phyloP scores from a whole-genome alignment of 2,797 vertebrate species.

The Onychomys leucogaster region DNA sequence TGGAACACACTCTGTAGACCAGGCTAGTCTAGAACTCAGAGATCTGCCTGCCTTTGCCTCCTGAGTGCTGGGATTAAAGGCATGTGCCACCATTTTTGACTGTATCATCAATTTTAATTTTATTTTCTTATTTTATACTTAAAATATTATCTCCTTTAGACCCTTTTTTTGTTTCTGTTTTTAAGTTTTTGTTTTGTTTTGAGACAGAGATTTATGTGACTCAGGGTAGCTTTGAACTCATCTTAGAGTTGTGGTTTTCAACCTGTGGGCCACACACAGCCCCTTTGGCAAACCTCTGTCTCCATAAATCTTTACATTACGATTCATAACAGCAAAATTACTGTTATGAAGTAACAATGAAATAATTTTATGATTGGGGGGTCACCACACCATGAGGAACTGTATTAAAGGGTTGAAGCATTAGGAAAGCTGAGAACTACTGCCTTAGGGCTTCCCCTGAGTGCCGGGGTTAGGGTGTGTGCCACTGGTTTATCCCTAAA shows the following conservation, averaged over 20 bases:
- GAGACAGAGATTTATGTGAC: not conserved
- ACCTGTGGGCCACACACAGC: not conserved
- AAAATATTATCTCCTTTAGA: not conserved
- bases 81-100: not conserved
- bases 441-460: not conserved
- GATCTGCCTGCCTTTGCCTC: not conserved
- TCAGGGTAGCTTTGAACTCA: not conserved
- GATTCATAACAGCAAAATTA: not conserved
- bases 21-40: not conserved
- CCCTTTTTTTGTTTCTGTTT: not conserved
- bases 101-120: not conserved
- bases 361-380: not conserved
- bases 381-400: not conserved
- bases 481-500: not conserved
- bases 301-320: not conserved
- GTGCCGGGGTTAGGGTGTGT: not conserved
- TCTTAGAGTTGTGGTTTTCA: not conserved
- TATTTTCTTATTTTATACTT: not conserved
- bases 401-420: not conserved
- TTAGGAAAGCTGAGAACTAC: not conserved
- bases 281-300: not conserved
- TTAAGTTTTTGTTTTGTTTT: not conserved
- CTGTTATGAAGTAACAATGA: not conserved
- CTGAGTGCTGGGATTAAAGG: not conserved
- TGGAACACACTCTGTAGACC: not conserved